Evolutionary conservation across 2,888 invertebrate genomes (phyloP), one percentile per base, ranked within the genome.

Genomic region (Hanleya hanleyi): DNA sequence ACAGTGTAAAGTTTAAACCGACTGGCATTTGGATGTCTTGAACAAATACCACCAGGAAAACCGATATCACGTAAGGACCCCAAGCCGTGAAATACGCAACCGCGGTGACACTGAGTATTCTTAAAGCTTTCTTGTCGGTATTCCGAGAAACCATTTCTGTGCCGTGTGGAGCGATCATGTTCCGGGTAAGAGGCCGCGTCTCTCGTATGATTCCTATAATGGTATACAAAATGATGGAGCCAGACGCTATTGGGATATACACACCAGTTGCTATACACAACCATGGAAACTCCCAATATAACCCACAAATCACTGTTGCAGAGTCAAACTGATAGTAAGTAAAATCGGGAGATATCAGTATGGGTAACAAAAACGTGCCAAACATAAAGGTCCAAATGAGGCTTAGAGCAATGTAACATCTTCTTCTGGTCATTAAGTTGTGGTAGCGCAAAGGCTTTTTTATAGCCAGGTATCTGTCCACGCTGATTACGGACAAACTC

Each of bases 401-500:
- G 0, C 50, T 12, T n/a, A 79, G 57, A 35, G 71, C 69, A 18
- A 70, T 41, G 18, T 71, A 50, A 29, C 73, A 69, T n/a, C 73
- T 65, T 47, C 61, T 67, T 0, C 69, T 50, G 1, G 76, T 78
- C 29, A 74, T 50, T 1, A 76, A 26, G 12, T 69, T 69, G 15
- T 73, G 61, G 50, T 81, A 83, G 9, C 73, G 74, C 15, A 82
- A 57, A 9, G 83, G 82, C 9, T 76, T 70, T n/a, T 70, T 68
- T 9, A 83, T 73, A 33, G 82, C 83, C 12, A 83, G 47, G 66
- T 80, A 82, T 15, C 83, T 69, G 70, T 83, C 83, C 15, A 83
- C 70, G 29, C 81, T 81, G 18, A 83, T 72, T 18, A 81, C 64
- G 2, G 80, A 75, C 26, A 83, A 51, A 51, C 78, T 78, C 81